Percentiles rank a stretch among this genome's conserved stretches.
Evolutionary conservation across 1,140 invertebrate genomes (phyloP).

Genomic region (Drosophila orena): DNA sequence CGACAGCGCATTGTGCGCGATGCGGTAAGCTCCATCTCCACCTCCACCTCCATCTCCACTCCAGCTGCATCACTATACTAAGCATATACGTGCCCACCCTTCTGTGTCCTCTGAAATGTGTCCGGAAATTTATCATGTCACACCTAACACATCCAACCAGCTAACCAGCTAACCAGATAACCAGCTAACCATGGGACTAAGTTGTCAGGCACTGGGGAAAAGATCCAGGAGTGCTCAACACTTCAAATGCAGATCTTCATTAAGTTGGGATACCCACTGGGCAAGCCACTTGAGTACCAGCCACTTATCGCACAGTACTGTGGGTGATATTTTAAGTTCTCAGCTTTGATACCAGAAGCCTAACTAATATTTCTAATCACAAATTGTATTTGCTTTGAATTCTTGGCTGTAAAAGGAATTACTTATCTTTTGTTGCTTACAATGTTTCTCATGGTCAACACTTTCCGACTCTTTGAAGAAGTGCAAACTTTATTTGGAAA

Average conservation of each 20-base stretch:
- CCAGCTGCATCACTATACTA: background rate
- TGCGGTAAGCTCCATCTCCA: constrained; percentile 64
- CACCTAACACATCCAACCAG: constrained; percentile 18
- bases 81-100: background rate
- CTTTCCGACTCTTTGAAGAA: too few relatives aligned
- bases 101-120: constrained; percentile 14
- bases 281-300: background rate
- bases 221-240: background rate
- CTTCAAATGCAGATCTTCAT: background rate
- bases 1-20: constrained; percentile 84
- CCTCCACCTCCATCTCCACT: background rate
- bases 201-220: constrained; percentile 23
- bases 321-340: background rate
- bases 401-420: too few relatives aligned
- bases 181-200: constrained; percentile 22
- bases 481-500: too few relatives aligned
- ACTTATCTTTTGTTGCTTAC: too few relatives aligned
- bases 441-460: too few relatives aligned
- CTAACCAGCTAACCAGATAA: too few relatives aligned
- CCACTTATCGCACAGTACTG: background rate
- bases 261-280: background rate
- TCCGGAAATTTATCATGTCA: constrained; percentile 39
- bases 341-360: background rate
- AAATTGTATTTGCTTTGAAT: background rate
- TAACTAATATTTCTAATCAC: background rate